A percentile compares a stretch with the other conserved stretches of the same genome.
Evolutionary conservation across 2,797 vertebrate species (phyloP).

Genomic region (Phrynocephalus guinanensis): DNA sequence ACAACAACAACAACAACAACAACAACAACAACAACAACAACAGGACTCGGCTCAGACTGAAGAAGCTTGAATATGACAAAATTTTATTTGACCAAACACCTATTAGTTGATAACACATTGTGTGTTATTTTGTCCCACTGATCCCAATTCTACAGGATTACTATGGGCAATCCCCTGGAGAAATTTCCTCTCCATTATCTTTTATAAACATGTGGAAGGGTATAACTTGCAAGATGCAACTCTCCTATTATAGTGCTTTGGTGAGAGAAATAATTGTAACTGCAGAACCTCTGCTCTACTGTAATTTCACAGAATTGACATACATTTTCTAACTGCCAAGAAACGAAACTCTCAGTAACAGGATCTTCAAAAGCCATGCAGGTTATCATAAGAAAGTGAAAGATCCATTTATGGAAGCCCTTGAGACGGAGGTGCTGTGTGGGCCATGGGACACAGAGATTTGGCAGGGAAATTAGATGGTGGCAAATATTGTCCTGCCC

Average conservation of each 20-base stretch:
- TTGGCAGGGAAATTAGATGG: neutral
- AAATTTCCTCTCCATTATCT: neutral
- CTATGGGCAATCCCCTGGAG: neutral
- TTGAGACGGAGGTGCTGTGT: neutral
- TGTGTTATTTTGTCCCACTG: neutral
- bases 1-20: too few relatives aligned
- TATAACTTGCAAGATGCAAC: neutral
- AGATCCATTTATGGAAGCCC: neutral
- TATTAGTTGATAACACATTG: neutral
- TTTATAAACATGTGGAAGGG: neutral
- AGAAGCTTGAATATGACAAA: neutral
- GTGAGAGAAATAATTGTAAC: neutral
- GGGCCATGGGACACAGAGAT: neutral
- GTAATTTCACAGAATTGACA: neutral
- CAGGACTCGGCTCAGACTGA: neutral
- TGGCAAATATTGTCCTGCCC: neutral
- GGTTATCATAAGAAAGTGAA: neutral
- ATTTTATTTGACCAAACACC: neutral
- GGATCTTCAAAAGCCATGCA: neutral
- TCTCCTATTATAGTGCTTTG: neutral
- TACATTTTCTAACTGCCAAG: conserved; percentile 5
- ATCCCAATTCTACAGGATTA: neutral
- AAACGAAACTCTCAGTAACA: neutral
- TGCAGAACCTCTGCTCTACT: neutral
- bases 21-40: too few relatives aligned